Percentiles rank a stretch among this genome's conserved stretches.
Conservation (phyloP, 2,797 vertebrate genomes). For the Aulostomus chinensis region DNA sequence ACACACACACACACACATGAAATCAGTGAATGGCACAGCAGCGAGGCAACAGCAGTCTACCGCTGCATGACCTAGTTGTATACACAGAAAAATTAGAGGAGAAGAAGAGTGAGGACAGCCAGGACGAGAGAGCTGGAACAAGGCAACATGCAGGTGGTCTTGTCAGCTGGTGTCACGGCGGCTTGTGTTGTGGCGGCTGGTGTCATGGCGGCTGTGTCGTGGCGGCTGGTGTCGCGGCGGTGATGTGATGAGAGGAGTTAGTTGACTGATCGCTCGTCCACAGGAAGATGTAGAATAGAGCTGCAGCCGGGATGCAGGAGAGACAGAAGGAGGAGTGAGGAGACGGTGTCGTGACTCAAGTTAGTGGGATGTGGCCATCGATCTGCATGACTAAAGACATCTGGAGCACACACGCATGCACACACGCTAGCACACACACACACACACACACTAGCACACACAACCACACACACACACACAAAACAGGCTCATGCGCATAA, state of each 20-base stretch:
- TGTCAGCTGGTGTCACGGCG: conserved; percentile 4
- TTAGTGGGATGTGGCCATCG: conserved; percentile 56
- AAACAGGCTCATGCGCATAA: too few species aligned
- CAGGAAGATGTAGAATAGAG: not conserved
- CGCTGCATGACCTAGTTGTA: conserved; percentile 69
- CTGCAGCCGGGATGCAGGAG: not conserved
- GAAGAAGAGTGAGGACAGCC: conserved; percentile 13
- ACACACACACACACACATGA: conserved; percentile 19
- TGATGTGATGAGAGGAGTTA: not conserved
- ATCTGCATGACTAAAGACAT: conserved; percentile 67
- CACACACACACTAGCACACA: conserved; percentile 10
- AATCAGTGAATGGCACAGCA: conserved; percentile 41
- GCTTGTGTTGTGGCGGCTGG: too few species aligned
- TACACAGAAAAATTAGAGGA: conserved; percentile 31
- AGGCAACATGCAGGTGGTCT: conserved; percentile 15
- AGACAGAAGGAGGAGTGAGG: conserved; percentile 9
- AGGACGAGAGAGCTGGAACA: conserved; percentile 12
- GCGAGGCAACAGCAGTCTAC: conserved; percentile 45
- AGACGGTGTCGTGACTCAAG: conserved; percentile 49
- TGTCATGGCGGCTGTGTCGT: conserved; percentile 21
- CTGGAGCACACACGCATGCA: conserved; percentile 51
- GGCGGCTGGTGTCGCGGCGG: conserved; percentile 5
- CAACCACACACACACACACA: conserved; percentile 16
- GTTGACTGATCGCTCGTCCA: too few species aligned
- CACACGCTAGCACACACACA: conserved; percentile 16